phyloP scores from a whole-genome alignment of 2,113 vertebrate genomes.

The Dasyurus viverrinus region DNA sequence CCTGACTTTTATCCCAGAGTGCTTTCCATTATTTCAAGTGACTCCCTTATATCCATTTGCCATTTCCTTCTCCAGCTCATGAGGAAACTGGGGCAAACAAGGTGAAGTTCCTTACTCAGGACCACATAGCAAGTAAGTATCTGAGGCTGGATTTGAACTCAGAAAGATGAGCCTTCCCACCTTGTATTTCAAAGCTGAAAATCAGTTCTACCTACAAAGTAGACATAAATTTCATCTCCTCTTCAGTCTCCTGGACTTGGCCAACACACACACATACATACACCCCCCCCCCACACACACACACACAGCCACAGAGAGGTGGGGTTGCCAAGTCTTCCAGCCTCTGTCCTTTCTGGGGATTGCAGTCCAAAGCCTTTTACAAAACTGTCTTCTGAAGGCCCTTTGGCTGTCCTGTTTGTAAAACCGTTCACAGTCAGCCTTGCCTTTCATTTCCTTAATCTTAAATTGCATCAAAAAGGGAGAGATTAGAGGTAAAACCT shows the following conservation, averaged over 20 bases:
- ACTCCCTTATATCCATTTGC: fast-evolving
- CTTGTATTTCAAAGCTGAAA: not conserved
- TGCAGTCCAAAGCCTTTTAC: slow-evolving; percentile 77
- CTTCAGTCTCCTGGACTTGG: not conserved
- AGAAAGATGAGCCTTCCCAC: no score
- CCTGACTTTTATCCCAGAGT: not conserved
- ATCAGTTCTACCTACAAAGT: not conserved
- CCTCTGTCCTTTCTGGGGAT: slow-evolving; percentile 25
- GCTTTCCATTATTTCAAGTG: not conserved
- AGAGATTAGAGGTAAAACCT: slow-evolving; percentile 89
- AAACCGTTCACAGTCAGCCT: slow-evolving; percentile 77
- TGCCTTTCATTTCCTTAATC: slow-evolving; percentile 88
- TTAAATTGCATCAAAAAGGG: slow-evolving; percentile 88
- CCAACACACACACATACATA: not conserved
- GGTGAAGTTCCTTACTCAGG: no score
- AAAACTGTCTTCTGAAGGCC: slow-evolving; percentile 73
- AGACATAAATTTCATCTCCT: not conserved
- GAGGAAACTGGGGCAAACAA: no score
- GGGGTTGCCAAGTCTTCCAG: not conserved
- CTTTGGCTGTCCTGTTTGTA: slow-evolving; percentile 83
- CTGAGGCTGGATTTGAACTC: no score
- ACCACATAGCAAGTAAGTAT: no score
- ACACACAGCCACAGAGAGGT: not conserved
- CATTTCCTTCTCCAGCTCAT: no score
- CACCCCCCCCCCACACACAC: no score